These are phyloP conservation scores for Gallirallus australis DNA, from an alignment of 2,797 vertebrate genomes.

Conservation along the genomic window DNA sequence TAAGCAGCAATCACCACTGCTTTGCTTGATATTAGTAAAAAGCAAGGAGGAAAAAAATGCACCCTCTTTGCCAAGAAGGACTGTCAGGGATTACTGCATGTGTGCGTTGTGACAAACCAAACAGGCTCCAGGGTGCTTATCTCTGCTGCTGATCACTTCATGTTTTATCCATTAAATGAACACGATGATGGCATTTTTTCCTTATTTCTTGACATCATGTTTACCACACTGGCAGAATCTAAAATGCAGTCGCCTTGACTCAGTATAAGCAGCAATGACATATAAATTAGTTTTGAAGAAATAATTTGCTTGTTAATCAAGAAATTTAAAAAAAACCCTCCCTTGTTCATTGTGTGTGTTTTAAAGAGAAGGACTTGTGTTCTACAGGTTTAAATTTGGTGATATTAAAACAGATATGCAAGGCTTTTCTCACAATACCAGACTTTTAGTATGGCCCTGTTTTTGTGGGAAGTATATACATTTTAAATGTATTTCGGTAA, in stretches of 20 bases:
- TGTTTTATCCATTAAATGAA: constrained; percentile 40
- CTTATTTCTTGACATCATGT: constrained; percentile 46
- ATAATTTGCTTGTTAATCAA: constrained; percentile 66
- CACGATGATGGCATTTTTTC: background rate
- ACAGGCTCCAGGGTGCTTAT: constrained; percentile 32
- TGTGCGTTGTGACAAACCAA: constrained; percentile 34
- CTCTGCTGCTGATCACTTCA: background rate
- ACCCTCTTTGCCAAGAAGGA: background rate
- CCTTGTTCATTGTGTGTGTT: constrained; percentile 39
- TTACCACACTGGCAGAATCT: background rate
- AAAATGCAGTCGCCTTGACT: background rate
- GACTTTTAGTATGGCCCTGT: background rate
- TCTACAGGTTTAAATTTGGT: constrained; percentile 62
- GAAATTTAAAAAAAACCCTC: constrained; percentile 2
- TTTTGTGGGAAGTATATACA: background rate
- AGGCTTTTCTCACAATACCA: constrained; percentile 19
- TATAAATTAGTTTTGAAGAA: constrained; percentile 70
- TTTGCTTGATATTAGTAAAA: constrained; percentile 38
- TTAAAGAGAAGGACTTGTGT: constrained; percentile 49
- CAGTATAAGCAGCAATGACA: constrained; percentile 33
- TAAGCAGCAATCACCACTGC: constrained; percentile 51
- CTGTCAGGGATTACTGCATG: constrained; percentile 25
- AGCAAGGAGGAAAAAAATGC: background rate
- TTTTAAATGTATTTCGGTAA: background rate
- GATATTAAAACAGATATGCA: constrained; percentile 17